Base-by-base conservation (phyloP, 92 coral and sea anemone genomes). In the Porites rus region DNA sequence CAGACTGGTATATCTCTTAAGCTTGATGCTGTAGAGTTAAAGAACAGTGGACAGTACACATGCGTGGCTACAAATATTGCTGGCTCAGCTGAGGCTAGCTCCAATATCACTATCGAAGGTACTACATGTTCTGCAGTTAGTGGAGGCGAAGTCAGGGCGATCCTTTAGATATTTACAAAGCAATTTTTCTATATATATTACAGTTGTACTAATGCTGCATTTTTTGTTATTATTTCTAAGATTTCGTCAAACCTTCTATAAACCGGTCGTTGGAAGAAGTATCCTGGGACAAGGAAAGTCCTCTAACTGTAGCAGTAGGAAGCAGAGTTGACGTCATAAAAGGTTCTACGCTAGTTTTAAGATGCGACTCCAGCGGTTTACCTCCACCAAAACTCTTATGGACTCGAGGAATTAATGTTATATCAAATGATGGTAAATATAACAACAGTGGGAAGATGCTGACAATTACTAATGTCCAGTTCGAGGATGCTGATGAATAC, bases 361-460 rank as follows among this genome's bases (percentile, higher is more conserved):
- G 72, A 12, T 94, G 98, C 68, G 92, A 87, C 14, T 81, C 90
- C 81, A 87, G 88, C 61, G 96, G 96, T 22, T 86, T 83, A 65
- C 98, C 98, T 43, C 68, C 51, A 18, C 96, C 98, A 18, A 64
- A 81, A 50, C 77, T 94, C 18, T 85, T 79, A 13, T 94, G 98
- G 98, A 85, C 84, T 9, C 90, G 90, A 50, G 92, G 91, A 53
- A 79, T 89, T 22, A 56, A 79, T 53, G 69, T 87, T 13, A 28
- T 93, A 65, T 53, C 78, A 10, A 72, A 10, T 25, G 70, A 78
- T 73, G 69, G 24, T 12, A 59, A 86, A 31, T 76, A 81, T 19
- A 58, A 81, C 9, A 68, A 86, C 66, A 86, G 80, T 18, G 78
- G 89, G 9, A 20, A 73, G 46, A 67, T 88, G 11, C 88, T 94